Evolutionary conservation across 2,113 vertebrate species (phyloP).

Genomic region (Trogon surrucura): DNA sequence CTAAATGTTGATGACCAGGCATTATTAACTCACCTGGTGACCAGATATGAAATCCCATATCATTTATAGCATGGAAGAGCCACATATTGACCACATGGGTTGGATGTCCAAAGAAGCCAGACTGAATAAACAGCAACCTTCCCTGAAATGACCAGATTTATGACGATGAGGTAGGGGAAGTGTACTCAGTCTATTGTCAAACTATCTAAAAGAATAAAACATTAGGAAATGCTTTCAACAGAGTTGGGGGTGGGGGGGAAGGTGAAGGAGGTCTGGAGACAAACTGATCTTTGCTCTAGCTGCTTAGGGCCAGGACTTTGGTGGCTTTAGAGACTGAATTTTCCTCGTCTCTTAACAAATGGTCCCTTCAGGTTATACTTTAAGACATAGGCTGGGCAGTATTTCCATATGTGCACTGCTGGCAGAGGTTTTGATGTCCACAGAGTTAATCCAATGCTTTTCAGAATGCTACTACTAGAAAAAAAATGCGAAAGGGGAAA

Average conservation of each 20-base stretch:
- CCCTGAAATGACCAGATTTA: background rate
- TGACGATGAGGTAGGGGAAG: rapidly evolving
- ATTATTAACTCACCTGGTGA: background rate
- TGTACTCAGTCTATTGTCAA: background rate
- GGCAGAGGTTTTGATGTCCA: background rate
- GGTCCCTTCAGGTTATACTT: background rate
- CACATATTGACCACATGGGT: rapidly evolving
- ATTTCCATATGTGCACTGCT: background rate
- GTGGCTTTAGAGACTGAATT: background rate
- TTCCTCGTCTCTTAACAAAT: background rate
- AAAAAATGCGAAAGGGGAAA: background rate
- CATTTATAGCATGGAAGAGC: background rate
- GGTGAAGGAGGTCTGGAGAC: background rate
- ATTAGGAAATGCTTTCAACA: background rate
- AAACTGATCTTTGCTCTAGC: background rate
- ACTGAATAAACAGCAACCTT: background rate
- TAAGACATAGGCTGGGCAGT: background rate
- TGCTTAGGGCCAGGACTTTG: background rate
- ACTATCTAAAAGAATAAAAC: background rate
- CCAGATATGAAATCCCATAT: background rate
- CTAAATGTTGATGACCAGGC: background rate
- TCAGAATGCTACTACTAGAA: background rate
- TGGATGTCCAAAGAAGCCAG: background rate
- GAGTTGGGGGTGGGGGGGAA: background rate
- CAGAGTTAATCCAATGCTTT: background rate